Conservation (phyloP, 2,113 vertebrate genomes). For the Archocentrus centrarchus region DNA sequence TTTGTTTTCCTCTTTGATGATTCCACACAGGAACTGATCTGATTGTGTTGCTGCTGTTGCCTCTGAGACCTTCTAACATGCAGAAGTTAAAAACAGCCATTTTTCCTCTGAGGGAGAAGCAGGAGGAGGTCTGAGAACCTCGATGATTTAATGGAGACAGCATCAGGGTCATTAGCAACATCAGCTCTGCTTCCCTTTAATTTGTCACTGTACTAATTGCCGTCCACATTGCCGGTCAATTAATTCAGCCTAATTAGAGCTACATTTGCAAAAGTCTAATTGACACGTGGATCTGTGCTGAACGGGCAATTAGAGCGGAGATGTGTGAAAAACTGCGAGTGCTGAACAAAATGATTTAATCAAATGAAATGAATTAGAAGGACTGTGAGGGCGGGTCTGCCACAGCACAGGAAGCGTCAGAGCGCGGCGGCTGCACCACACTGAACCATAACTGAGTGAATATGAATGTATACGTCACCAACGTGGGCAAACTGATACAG, state of each 20-base stretch:
- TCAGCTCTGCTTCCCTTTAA: conserved; percentile 65
- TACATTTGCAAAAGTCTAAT: conserved; percentile 65
- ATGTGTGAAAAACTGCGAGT: conserved; percentile 27
- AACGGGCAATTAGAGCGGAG: conserved; percentile 66
- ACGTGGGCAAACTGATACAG: too few relatives aligned
- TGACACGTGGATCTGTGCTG: conserved; percentile 67
- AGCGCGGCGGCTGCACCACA: background rate
- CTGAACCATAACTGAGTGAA: too few relatives aligned
- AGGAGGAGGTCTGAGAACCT: background rate
- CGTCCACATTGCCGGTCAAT: conserved; percentile 61
- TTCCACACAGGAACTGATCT: too few relatives aligned
- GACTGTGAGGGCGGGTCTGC: background rate
- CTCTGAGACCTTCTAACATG: conserved; percentile 2
- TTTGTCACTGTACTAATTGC: conserved; percentile 66
- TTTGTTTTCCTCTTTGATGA: background rate
- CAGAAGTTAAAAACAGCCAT: background rate
- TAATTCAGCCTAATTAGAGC: conserved; percentile 74
- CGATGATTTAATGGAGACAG: background rate
- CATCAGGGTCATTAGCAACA: conserved; percentile 49
- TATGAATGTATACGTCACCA: too few relatives aligned
- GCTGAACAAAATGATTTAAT: conserved; percentile 58
- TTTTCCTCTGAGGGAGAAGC: background rate
- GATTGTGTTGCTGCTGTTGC: background rate
- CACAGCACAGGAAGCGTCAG: background rate
- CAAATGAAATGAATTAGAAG: conserved; percentile 32